Conservation (phyloP, 2,113 vertebrate genomes). For the Peucedramus taeniatus region DNA sequence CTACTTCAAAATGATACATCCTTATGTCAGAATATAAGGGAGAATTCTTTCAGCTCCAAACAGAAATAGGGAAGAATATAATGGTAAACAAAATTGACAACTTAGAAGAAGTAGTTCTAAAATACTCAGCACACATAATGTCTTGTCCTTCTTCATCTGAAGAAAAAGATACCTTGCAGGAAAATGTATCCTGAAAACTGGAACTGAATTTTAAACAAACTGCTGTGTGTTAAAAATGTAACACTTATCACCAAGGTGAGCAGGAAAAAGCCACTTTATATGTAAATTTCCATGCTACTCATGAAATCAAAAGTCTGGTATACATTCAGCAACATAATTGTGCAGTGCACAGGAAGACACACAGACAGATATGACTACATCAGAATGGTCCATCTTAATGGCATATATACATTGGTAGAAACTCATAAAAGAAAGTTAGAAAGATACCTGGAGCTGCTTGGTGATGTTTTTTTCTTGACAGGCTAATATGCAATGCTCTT, state of each 20-base stretch:
- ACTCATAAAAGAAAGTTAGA: conserved; percentile 47
- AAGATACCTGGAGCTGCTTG: conserved; percentile 43
- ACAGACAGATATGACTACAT: neutral
- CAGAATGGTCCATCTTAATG: conserved; percentile 42
- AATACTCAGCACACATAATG: neutral
- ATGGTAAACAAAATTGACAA: conserved; percentile 16
- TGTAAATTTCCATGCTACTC: conserved; percentile 52
- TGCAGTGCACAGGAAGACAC: neutral
- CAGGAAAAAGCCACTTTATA: conserved; percentile 47
- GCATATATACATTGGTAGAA: conserved; percentile 26
- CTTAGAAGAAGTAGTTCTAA: neutral
- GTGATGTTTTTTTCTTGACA: conserved; percentile 61
- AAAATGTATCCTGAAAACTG: conserved; percentile 46
- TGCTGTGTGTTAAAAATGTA: conserved; percentile 46
- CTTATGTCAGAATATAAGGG: neutral
- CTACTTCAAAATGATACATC: neutral
- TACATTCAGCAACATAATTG: conserved; percentile 8
- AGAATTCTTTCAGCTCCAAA: neutral
- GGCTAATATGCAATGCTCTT: conserved; percentile 19
- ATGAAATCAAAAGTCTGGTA: conserved; percentile 42
- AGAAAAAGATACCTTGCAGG: conserved; percentile 18
- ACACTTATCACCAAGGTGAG: neutral
- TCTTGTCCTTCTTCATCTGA: neutral
- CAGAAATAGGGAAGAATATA: neutral
- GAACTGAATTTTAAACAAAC: conserved; percentile 48